Conservation (phyloP, 2,888 invertebrate genomes). For the Branchellion lobata region DNA sequence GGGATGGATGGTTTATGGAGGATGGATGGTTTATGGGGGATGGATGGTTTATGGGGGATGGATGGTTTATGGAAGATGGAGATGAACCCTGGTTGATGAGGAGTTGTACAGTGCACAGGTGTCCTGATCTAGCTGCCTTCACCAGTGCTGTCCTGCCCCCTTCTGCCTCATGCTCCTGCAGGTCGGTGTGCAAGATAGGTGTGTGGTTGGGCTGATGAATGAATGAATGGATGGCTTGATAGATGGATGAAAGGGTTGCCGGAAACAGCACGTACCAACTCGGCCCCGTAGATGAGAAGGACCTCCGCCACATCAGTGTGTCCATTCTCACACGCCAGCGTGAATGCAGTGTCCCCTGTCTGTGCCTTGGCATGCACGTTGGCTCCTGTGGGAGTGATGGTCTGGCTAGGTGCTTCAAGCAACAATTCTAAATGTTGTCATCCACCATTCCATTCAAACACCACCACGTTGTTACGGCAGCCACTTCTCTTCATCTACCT, state of each 20-base stretch:
- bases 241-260: background rate
- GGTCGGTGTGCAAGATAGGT: constrained; percentile 3
- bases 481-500: no score
- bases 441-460: no score
- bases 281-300: constrained; percentile 83
- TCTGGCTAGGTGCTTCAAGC: background rate
- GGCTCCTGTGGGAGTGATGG: constrained; percentile 65
- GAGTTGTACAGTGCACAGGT: constrained; percentile 92
- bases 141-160: constrained; percentile 95
- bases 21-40: no score
- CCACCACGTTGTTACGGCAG: no score
- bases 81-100: constrained; percentile 74
- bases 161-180: constrained; percentile 87
- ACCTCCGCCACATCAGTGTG: constrained; percentile 95
- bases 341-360: constrained; percentile 91
- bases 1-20: no score
- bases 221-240: no score
- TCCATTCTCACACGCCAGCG: constrained; percentile 97
- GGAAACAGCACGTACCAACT: constrained; percentile 67
- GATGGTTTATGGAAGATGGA: background rate
- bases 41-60: no score
- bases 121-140: constrained; percentile 96
- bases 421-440: background rate
- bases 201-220: no score
- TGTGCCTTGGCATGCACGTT: constrained; percentile 91